Evolutionary conservation across 2,888 invertebrate genomes (phyloP).

Genomic region (Microplitis deprimator): DNA sequence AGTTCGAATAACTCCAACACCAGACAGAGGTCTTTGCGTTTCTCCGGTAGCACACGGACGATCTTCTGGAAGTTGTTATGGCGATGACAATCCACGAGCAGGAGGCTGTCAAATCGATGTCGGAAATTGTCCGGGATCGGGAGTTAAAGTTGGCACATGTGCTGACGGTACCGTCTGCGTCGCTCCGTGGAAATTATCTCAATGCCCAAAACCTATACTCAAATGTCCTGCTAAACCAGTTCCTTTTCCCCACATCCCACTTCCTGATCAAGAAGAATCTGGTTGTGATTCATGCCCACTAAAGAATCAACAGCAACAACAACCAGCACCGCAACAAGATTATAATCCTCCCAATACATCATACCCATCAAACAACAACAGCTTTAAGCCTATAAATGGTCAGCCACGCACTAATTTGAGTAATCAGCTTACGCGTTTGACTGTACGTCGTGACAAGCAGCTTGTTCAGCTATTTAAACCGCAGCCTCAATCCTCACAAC

Average conservation of each 20-base stretch:
- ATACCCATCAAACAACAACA: conserved; percentile 23
- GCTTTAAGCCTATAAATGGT: conserved; percentile 62
- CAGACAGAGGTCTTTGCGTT: conserved; percentile 65
- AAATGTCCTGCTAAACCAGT: conserved; percentile 53
- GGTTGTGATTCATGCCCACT: conserved; percentile 52
- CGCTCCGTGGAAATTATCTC: conserved; percentile 57
- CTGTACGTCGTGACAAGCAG: conserved; percentile 58
- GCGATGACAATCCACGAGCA: conserved; percentile 55
- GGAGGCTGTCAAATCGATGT: conserved; percentile 58
- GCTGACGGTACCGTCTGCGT: conserved; percentile 61
- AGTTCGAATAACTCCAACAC: conserved; percentile 62
- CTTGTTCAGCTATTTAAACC: conserved; percentile 65
- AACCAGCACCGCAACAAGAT: neutral
- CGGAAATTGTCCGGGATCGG: conserved; percentile 58
- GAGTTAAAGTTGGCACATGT: conserved; percentile 61
- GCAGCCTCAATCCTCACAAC: conserved; percentile 51
- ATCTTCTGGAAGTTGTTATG: conserved; percentile 41
- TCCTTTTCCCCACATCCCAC: conserved; percentile 67
- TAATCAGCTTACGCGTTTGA: conserved; percentile 68
- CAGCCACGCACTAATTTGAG: conserved; percentile 67
- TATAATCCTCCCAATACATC: conserved; percentile 27
- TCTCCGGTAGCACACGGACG: conserved; percentile 57
- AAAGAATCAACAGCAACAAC: conserved; percentile 21
- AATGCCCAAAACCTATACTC: conserved; percentile 57
- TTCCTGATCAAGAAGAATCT: conserved; percentile 57